phyloP scores from a whole-genome alignment of 2,888 invertebrate genomes.

The Celastrina argiolus region DNA sequence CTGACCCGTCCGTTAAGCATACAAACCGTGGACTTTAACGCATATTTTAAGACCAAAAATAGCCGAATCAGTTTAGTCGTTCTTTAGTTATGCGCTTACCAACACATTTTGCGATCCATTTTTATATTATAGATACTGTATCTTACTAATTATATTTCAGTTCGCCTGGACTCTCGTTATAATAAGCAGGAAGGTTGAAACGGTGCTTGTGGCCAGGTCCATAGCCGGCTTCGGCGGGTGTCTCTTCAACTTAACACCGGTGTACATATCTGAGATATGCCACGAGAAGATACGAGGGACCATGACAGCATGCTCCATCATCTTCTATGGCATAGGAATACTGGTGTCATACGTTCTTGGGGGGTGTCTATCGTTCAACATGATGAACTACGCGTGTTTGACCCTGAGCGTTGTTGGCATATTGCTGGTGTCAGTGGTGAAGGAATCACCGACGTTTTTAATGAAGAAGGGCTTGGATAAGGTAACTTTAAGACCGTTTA shows the following conservation, averaged over 20 bases:
- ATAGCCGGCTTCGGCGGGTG: constrained; percentile 48
- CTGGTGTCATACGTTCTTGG: constrained; percentile 43
- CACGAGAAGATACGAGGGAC: constrained; percentile 37
- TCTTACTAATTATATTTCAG: constrained; percentile 36
- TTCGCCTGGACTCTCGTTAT: constrained; percentile 49
- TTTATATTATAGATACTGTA: too few species aligned
- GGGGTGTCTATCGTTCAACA: constrained; percentile 45
- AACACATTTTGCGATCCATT: too few species aligned
- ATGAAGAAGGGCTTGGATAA: constrained; percentile 37
- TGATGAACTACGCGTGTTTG: constrained; percentile 46
- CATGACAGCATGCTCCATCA: constrained; percentile 33
- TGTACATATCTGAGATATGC: constrained; percentile 37
- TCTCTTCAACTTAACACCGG: constrained; percentile 43
- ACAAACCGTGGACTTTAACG: too few species aligned
- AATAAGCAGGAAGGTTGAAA: constrained; percentile 43
- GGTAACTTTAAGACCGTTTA: too few species aligned
- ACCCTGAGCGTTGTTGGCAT: constrained; percentile 39
- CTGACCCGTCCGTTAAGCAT: too few species aligned
- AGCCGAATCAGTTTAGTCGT: too few species aligned
- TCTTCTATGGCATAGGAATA: constrained; percentile 36
- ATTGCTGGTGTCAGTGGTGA: constrained; percentile 39
- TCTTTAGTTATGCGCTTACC: too few species aligned
- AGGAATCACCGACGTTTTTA: constrained; percentile 44
- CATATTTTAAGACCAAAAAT: too few species aligned
- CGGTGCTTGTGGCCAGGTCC: constrained; percentile 44